These are phyloP conservation scores for Corythornis madagascariensis DNA, from an alignment of 2,113 vertebrate genomes.

Conservation along the genomic window DNA sequence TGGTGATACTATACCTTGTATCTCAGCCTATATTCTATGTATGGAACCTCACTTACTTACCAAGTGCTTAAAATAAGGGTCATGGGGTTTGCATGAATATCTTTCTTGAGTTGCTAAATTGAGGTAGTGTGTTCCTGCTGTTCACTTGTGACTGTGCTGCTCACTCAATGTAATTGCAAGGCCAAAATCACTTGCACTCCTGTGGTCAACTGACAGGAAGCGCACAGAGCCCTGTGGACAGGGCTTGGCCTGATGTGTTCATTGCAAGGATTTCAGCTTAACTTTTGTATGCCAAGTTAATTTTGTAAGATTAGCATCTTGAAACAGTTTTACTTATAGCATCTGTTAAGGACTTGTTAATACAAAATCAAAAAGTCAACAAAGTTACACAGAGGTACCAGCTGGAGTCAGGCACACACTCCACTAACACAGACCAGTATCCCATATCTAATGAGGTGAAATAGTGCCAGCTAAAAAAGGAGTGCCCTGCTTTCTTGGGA, in stretches of 20 bases:
- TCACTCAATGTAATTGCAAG: not conserved
- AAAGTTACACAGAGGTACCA: fast-evolving
- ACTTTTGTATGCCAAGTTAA: not conserved
- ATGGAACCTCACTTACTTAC: not conserved
- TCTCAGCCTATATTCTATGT: fast-evolving
- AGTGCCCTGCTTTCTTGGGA: not conserved
- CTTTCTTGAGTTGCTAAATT: not conserved
- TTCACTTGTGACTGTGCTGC: not conserved
- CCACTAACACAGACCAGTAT: not conserved
- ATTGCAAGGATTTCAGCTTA: not conserved
- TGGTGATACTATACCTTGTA: not conserved
- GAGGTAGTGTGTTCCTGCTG: not conserved
- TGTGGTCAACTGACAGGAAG: not conserved
- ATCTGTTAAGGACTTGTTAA: not conserved
- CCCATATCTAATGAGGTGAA: not conserved
- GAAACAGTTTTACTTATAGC: not conserved
- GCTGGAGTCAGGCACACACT: not conserved
- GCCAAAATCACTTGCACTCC: fast-evolving
- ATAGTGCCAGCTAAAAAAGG: not conserved
- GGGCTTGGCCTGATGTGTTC: not conserved
- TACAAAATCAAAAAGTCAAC: fast-evolving
- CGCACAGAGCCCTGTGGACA: not conserved
- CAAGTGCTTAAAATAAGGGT: not conserved
- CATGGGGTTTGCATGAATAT: fast-evolving
- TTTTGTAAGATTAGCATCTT: not conserved